A percentile compares a stretch with the other conserved stretches of the same genome.
Conservation (phyloP, 1,140 invertebrate species). For the Cylas formicarius region DNA sequence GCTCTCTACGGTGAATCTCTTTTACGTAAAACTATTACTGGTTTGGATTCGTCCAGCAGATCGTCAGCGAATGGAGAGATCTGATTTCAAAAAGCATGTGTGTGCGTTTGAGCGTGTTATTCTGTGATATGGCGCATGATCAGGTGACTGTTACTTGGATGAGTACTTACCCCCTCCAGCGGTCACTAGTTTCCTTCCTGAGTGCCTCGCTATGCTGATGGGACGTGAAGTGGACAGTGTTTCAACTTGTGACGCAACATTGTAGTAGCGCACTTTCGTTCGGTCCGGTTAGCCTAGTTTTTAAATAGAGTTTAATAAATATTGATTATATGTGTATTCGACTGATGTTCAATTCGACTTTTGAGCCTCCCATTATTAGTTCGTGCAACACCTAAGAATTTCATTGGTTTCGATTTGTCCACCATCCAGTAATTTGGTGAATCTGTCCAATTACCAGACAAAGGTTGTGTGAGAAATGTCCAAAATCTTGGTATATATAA, state of each 20-base stretch:
- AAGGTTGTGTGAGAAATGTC: too few species aligned
- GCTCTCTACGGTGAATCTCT: too few species aligned
- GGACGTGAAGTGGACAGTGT: conserved; percentile 39
- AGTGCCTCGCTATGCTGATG: conserved; percentile 42
- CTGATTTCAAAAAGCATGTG: conserved; percentile 21
- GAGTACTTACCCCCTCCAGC: conserved; percentile 41
- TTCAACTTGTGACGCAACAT: conserved; percentile 22
- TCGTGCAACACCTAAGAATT: too few species aligned
- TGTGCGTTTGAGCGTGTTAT: conserved; percentile 36
- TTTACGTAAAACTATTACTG: too few species aligned
- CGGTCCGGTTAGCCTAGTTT: conserved; percentile 35
- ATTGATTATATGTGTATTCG: conserved; percentile 33
- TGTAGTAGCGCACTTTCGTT: conserved; percentile 30
- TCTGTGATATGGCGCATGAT: conserved; percentile 44
- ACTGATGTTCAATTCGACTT: conserved; percentile 27
- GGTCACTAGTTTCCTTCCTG: conserved; percentile 40
- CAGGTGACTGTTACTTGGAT: conserved; percentile 42
- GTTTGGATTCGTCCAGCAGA: too few species aligned
- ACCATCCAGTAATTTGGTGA: too few species aligned
- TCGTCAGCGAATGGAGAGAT: conserved; percentile 7
- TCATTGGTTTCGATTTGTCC: too few species aligned
- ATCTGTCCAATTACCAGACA: too few species aligned
- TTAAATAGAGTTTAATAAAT: conserved; percentile 34
- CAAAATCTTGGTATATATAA: too few species aligned
- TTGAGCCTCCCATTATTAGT: conserved; percentile 14